These are phyloP conservation scores for Malurus elegans DNA, from an alignment of 2,113 vertebrate genomes.

Conservation along the genomic window DNA sequence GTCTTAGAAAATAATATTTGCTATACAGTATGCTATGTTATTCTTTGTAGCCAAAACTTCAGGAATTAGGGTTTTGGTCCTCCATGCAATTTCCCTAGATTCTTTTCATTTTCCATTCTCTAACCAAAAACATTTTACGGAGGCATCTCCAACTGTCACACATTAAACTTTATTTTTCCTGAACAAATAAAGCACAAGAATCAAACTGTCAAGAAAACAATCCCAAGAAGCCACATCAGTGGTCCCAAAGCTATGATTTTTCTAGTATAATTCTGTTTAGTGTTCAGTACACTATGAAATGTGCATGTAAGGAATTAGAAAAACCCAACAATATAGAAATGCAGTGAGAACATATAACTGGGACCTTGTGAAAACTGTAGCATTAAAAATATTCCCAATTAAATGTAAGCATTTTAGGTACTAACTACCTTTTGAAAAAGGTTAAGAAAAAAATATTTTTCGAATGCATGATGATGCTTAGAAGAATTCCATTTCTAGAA, in stretches of 20 bases:
- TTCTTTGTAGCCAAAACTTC: neutral
- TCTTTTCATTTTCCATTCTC: neutral
- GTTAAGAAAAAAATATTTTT: neutral
- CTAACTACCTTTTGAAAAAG: neutral
- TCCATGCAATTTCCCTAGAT: neutral
- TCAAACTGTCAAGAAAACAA: neutral
- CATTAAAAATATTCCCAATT: neutral
- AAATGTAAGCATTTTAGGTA: neutral
- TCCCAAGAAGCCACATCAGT: neutral
- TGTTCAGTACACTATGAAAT: neutral
- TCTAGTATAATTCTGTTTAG: neutral
- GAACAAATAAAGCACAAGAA: constrained; percentile 1
- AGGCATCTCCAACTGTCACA: neutral
- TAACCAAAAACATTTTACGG: neutral
- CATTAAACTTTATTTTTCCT: neutral
- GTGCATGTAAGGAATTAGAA: neutral
- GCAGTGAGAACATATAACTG: neutral
- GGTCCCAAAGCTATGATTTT: neutral
- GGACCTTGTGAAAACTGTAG: neutral
- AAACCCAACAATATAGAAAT: constrained; percentile 20
- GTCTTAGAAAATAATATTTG: neutral
- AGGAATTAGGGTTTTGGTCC: neutral
- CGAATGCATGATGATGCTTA: neutral
- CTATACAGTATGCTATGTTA: neutral
- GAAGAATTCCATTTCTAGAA: neutral